Conservation (phyloP, 1,140 invertebrate genomes). For the Drosophila pallidifrons region DNA sequence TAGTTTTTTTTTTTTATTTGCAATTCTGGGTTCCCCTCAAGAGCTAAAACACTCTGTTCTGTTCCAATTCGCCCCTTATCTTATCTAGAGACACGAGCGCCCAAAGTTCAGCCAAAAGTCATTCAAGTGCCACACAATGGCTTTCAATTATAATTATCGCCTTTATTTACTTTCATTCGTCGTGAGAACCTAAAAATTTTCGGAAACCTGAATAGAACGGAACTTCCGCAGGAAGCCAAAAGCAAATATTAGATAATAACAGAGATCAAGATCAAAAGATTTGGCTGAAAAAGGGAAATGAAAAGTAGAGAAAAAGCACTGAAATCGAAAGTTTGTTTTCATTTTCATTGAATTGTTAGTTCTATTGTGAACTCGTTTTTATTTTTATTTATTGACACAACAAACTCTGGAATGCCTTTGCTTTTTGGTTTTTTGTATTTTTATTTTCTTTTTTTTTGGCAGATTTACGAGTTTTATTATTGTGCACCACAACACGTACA, state of each 20-base stretch:
- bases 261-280: slow-evolving; percentile 32
- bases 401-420: slow-evolving; percentile 29
- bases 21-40: neutral
- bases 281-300: neutral
- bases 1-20: slow-evolving; percentile 37
- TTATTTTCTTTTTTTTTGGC: neutral
- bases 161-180: slow-evolving; percentile 34
- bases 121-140: slow-evolving; percentile 35
- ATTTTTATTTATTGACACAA: slow-evolving; percentile 15
- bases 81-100: slow-evolving; percentile 34
- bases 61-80: slow-evolving; percentile 19
- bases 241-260: slow-evolving; percentile 38
- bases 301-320: slow-evolving; percentile 1
- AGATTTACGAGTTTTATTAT: slow-evolving; percentile 48
- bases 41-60: neutral
- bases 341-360: slow-evolving; percentile 42
- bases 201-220: neutral
- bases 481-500: slow-evolving; percentile 19
- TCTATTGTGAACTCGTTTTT: slow-evolving; percentile 52
- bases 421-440: slow-evolving; percentile 2
- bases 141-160: slow-evolving; percentile 39
- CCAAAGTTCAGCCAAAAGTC: slow-evolving; percentile 28
- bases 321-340: slow-evolving; percentile 65
- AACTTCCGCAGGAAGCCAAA: slow-evolving; percentile 31
- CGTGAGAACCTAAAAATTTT: slow-evolving; percentile 32